Conservation (phyloP, 2,888 invertebrate genomes). For the Leptopilina syphax region DNA sequence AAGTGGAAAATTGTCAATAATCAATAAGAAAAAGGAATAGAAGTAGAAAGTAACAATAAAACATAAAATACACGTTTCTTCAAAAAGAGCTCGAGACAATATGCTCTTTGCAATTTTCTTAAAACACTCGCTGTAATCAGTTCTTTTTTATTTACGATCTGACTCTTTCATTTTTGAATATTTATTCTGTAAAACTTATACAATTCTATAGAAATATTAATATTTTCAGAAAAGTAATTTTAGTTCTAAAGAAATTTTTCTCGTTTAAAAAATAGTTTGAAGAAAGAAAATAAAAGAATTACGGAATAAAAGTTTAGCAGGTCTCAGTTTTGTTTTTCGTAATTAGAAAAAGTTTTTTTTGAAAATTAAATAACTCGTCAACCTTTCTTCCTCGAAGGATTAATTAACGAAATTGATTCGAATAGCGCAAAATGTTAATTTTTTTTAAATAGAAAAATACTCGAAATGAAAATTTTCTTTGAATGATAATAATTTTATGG, state of each 20-base stretch:
- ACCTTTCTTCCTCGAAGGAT: conserved; percentile 25
- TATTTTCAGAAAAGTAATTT: too few species aligned
- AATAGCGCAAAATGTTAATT: neutral
- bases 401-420: neutral
- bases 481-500: neutral
- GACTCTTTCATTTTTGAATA: neutral
- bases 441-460: neutral
- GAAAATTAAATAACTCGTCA: neutral
- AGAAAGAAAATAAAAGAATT: neutral
- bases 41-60: neutral
- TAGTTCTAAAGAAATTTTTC: too few species aligned
- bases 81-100: neutral
- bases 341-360: neutral
- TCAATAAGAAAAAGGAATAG: neutral
- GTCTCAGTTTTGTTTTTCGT: neutral
- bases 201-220: too few species aligned
- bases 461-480: neutral
- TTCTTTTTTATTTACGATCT: conserved; percentile 31
- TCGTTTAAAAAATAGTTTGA: too few species aligned
- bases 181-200: too few species aligned
- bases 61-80: conserved; percentile 25
- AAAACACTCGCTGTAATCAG: conserved; percentile 20
- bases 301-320: conserved; percentile 1
- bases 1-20: neutral
- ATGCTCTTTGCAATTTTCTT: conserved; percentile 11